phyloP scores from a whole-genome alignment of 2,888 invertebrate species.

The Harmothoe impar region DNA sequence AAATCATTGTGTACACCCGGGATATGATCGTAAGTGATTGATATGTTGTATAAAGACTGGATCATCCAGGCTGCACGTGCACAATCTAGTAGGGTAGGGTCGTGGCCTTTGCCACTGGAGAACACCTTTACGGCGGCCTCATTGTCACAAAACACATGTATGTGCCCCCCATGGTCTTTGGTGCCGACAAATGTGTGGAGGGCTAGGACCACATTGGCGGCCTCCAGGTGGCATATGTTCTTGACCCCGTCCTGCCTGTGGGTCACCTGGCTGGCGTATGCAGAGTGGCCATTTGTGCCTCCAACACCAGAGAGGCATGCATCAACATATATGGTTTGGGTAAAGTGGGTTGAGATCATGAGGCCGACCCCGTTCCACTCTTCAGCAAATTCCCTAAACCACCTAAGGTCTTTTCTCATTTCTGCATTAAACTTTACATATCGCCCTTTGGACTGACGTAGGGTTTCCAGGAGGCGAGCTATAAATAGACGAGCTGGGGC shows the following conservation, averaged over 20 bases:
- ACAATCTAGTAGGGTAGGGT: not conserved
- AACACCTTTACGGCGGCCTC: conserved; percentile 9
- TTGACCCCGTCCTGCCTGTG: not conserved
- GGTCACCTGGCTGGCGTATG: not conserved
- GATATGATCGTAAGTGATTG: not conserved
- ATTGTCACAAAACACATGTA: conserved; percentile 5
- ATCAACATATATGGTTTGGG: not conserved
- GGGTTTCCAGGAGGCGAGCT: not conserved
- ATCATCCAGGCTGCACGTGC: conserved; percentile 19
- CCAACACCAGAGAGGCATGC: conserved; percentile 2
- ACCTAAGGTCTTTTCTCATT: too few relatives aligned
- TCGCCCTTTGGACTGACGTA: too few relatives aligned
- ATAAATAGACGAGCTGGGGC: not conserved
- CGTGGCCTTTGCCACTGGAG: not conserved
- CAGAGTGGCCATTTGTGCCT: not conserved
- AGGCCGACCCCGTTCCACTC: too few relatives aligned
- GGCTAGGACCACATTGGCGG: not conserved
- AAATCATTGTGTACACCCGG: not conserved
- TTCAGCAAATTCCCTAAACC: too few relatives aligned
- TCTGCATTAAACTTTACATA: too few relatives aligned
- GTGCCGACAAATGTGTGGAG: not conserved
- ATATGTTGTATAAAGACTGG: not conserved
- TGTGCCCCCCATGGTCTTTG: not conserved
- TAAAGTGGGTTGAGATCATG: too few relatives aligned
- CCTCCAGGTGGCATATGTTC: conserved; percentile 8